Evolutionary conservation across 2,113 vertebrate genomes (phyloP).

Genomic region (Anhinga rufa): DNA sequence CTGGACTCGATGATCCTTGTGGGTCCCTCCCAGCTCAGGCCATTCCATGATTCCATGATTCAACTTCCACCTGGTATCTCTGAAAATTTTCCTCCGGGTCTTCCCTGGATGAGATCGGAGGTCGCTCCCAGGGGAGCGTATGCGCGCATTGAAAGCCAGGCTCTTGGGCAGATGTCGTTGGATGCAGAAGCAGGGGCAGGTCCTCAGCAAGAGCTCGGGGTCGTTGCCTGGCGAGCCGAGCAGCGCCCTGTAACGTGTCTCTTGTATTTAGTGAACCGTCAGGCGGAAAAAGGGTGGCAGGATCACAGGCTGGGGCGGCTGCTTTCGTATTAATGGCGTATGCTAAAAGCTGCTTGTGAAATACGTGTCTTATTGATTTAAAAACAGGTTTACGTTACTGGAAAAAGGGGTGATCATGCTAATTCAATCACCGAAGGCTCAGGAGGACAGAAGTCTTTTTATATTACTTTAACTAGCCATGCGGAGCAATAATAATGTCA

Average conservation of each 20-base stretch:
- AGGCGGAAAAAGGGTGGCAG: background rate
- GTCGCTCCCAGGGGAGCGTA: fast-evolving
- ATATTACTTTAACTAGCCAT: conserved; percentile 1
- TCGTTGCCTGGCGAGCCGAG: background rate
- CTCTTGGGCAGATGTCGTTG: fast-evolving
- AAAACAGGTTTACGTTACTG: background rate
- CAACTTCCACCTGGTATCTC: background rate
- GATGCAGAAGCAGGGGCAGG: background rate
- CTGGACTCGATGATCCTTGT: too few species aligned
- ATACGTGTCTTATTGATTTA: background rate
- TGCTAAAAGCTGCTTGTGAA: background rate
- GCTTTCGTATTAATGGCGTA: background rate
- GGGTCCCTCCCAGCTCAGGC: too few species aligned
- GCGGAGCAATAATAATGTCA: conserved; percentile 13
- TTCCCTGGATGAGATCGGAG: background rate
- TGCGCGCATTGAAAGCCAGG: background rate
- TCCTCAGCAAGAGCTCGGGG: background rate
- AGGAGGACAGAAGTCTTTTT: background rate
- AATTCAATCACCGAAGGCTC: background rate
- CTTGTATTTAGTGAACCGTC: background rate
- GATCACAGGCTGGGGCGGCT: background rate
- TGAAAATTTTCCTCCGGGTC: background rate
- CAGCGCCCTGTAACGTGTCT: background rate
- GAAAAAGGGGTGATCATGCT: conserved; percentile 4
- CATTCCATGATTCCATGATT: too few species aligned